Base-by-base conservation (phyloP, 2,113 vertebrate species). In the Neodontobutis hainanensis region DNA sequence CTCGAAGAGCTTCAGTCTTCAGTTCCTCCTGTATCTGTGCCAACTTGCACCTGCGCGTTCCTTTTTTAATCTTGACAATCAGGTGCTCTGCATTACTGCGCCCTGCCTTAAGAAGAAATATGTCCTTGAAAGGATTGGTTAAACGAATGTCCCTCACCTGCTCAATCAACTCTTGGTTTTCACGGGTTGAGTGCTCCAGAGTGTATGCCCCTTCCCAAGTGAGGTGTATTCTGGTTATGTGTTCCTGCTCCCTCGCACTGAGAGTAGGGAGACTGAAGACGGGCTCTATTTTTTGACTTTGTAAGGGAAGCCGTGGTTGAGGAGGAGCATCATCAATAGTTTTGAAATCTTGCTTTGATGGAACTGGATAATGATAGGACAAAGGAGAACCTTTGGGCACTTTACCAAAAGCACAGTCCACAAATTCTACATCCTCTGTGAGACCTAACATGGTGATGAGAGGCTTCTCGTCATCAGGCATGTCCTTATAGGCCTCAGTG, bases 351-450 rank as follows among this genome's bases (percentile, higher is more conserved):
- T 16, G 11, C 59, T 11, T 16, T 12, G 68, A 77, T n/a, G 84
- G 71, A 5, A 71, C 4, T 2, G 81, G 81, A 36, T 14, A 61
- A 40, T 81, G 75, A 58, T 77, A 83, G n/a, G 77, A 83, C 12
- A 84, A 44, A 3, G 73, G 67, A 9, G 27, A 45, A 49, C 82
- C 86, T 75, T 57, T 67, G 19, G 79, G 75, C 14, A 83, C 82
- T 69, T 73, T 49, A 27, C 80, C 82, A 42, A 75, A 50, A 52
- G 78, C 62, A 48, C 27, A 73, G 27, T 85, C 59, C n/a, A 83
- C 79, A 12, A 50, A 65, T 42, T 78, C 55, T 3, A 78, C 32
- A 27, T 86, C 6, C 0, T 55, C 12, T 8, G 32, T 62, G 1
- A 86, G 61, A 11, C 56, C 70, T 57, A 82, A 51, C 66, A 43